Evolutionary conservation across 2,113 vertebrate species (phyloP).

Genomic region (Macquaria ambigua): DNA sequence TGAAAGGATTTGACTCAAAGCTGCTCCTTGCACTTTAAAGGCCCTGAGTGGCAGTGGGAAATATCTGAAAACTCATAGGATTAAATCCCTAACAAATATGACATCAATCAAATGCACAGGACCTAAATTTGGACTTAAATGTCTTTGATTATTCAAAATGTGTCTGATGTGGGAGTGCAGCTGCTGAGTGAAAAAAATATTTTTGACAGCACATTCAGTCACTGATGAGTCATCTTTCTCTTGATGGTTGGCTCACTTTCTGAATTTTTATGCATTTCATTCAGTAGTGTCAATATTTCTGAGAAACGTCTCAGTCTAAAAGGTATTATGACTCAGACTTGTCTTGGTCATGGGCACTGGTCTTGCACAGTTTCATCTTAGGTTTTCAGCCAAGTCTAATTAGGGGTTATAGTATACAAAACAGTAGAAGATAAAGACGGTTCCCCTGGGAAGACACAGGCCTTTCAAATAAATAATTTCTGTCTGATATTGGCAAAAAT

Average conservation of each 20-base stretch:
- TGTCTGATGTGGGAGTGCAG: conserved; percentile 23
- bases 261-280: conserved; percentile 18
- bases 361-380: not conserved
- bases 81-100: not conserved
- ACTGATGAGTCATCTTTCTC: conserved; percentile 48
- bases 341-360: not conserved
- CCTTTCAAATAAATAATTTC: not conserved
- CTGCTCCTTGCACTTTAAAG: not conserved
- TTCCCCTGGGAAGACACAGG: not conserved
- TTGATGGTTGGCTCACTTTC: not conserved
- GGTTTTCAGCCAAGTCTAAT: not conserved
- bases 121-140: conserved; percentile 19
- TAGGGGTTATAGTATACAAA: not conserved
- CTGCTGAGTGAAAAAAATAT: conserved; percentile 20
- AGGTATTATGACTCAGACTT: conserved; percentile 7
- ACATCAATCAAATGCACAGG: conserved; percentile 20
- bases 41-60: not conserved
- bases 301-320: conserved; percentile 1
- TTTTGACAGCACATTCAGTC: conserved; percentile 30
- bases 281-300: not conserved
- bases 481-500: not conserved
- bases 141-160: conserved; percentile 24
- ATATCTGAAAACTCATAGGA: conserved; percentile 1
- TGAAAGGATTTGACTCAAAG: conserved; percentile 34
- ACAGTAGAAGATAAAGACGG: not conserved